These are phyloP conservation scores for Eumerus sabulonum DNA, from an alignment of 2,888 invertebrate genomes.

Conservation along the genomic window DNA sequence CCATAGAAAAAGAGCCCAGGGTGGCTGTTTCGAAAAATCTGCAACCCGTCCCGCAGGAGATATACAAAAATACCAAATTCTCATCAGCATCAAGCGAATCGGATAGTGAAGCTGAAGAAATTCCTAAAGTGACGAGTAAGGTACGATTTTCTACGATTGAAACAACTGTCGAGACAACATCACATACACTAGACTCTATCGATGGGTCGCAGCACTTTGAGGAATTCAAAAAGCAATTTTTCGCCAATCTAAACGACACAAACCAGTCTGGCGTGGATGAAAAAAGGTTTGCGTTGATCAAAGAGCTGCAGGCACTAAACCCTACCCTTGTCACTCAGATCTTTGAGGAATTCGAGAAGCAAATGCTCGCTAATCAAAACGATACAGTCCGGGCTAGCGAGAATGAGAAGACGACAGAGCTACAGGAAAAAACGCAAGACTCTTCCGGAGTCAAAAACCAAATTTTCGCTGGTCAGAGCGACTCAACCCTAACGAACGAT, in stretches of 20 bases:
- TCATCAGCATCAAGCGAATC: conserved; percentile 53
- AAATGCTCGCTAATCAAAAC: conserved; percentile 35
- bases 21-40: background rate
- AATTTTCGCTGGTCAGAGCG: no score
- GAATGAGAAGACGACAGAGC: no score
- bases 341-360: conserved; percentile 52
- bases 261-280: no score
- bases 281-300: background rate
- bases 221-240: conserved; percentile 46
- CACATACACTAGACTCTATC: conserved; percentile 12
- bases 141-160: conserved; percentile 37
- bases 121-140: background rate
- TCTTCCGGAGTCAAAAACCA: no score
- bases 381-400: no score
- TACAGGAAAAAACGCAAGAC: no score
- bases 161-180: background rate
- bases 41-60: conserved; percentile 61
- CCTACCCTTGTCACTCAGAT: no score
- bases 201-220: conserved; percentile 42
- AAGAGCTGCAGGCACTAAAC: conserved; percentile 42
- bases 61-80: conserved; percentile 30
- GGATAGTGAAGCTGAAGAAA: conserved; percentile 25
- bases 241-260: conserved; percentile 37
- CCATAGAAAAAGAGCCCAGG: conserved; percentile 48
- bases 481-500: no score